phyloP scores from a whole-genome alignment of 2,113 vertebrate genomes.

The Mesoclemmys tuberculata region DNA sequence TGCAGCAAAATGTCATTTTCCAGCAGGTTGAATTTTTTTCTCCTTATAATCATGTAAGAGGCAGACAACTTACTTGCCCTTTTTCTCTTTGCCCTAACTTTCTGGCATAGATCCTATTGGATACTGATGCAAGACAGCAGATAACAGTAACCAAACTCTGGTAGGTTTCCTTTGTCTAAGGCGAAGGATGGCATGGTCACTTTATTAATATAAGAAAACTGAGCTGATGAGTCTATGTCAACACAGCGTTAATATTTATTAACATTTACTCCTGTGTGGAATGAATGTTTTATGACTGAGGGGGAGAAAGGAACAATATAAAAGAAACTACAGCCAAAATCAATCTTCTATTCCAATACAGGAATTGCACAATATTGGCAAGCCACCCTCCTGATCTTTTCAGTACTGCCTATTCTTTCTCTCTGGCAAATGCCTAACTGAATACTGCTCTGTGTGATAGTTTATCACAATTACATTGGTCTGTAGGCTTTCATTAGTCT shows the following conservation, averaged over 20 bases:
- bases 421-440: not conserved
- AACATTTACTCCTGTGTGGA: not conserved
- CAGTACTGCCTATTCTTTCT: not conserved
- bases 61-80: accelerated
- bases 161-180: not conserved
- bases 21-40: not conserved
- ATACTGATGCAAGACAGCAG: not conserved
- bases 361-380: not conserved
- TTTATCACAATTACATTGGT: not conserved
- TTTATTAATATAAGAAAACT: not conserved
- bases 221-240: not conserved
- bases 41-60: not conserved
- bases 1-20: not conserved
- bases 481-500: not conserved
- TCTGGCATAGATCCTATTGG: not conserved
- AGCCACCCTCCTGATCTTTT: not conserved
- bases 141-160: not conserved
- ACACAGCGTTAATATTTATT: constrained; percentile 9
- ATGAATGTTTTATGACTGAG: constrained; percentile 49
- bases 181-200: not conserved
- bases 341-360: not conserved
- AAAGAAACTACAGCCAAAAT: not conserved
- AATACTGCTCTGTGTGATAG: not conserved
- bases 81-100: not conserved
- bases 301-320: not conserved